Base-by-base conservation (phyloP, 2,113 vertebrate genomes). In the Psophia crepitans region DNA sequence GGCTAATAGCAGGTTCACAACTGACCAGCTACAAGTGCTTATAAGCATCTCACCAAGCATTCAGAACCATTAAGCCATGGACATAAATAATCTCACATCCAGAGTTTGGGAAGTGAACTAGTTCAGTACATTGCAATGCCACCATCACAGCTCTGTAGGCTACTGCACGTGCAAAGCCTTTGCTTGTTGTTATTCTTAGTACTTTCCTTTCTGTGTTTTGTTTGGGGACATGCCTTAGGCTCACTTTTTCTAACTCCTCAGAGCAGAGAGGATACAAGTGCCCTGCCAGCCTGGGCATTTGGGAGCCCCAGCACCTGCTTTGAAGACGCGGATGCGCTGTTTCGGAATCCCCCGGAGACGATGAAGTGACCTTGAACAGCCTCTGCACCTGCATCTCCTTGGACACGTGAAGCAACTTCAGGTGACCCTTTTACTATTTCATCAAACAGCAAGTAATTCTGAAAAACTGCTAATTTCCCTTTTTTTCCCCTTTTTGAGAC, bases 341-440 rank as follows among this genome's bases (percentile, higher is more conserved):
- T 71, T 58, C 58, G 51, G 57, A 91, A 14, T n/a, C 8, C 8
- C 3, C 6, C 1, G 0, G 19, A n/a, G n/a, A 7, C 1, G 1
- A 65, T 0, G 4, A 57, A 33, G 8, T 20, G 43, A 63, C 23
- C 0, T 0, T 32, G 21, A 71, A 32, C 51, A 39, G 12, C 66
- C 15, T 58, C 44, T 3, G 1, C 11, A 33, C 27, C 26, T 51
- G 20, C 33, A 8, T 28, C 44, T 60, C 41, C 70, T 78, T 33
- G 30, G 53, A 32, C 4, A 12, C 0, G 0, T 13, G 49, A 43
- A 44, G 43, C 5, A 18, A 46, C 8, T 30, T 73, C 48, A 41
- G 80, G 39, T 61, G 35, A 56, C 33, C 28, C 14, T 82, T 78
- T 22, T n/a, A 33, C 24, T 46, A 6, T 56, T 70, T 66, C 28